Evolutionary conservation across 2,113 vertebrate genomes (phyloP).

Genomic region (Vanacampus margaritifer): DNA sequence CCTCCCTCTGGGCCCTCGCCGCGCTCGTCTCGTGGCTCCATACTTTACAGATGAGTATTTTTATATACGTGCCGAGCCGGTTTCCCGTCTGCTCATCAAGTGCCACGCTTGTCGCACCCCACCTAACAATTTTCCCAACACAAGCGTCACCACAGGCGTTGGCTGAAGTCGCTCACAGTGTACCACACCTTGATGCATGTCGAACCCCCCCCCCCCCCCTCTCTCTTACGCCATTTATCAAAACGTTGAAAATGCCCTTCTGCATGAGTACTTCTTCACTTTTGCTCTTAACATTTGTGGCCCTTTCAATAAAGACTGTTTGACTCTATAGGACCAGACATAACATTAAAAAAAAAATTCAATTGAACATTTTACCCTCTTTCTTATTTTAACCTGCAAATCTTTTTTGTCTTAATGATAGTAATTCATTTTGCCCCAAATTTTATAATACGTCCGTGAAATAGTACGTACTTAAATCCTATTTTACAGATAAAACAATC

Average conservation of each 20-base stretch:
- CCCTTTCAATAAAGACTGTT: background rate
- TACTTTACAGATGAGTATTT: constrained; percentile 57
- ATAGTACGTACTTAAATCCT: too few relatives aligned
- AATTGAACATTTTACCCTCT: too few relatives aligned
- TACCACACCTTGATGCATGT: constrained; percentile 35
- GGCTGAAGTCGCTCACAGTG: constrained; percentile 38
- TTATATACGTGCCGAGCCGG: constrained; percentile 59
- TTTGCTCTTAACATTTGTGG: background rate
- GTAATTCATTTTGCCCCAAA: too few relatives aligned
- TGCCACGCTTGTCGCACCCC: constrained; percentile 41
- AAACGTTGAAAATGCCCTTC: constrained; percentile 25
- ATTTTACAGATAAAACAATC: too few relatives aligned
- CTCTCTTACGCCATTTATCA: constrained; percentile 38
- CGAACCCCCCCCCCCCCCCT: too few relatives aligned
- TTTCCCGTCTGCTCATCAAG: constrained; percentile 67
- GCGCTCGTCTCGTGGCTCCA: constrained; percentile 25
- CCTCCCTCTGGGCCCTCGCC: constrained; percentile 7
- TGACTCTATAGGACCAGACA: too few relatives aligned
- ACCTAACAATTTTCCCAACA: constrained; percentile 67
- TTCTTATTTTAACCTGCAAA: too few relatives aligned
- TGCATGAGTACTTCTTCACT: constrained; percentile 16
- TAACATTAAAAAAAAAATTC: too few relatives aligned
- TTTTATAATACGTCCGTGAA: too few relatives aligned
- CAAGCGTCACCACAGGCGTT: constrained; percentile 50
- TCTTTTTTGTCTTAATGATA: too few relatives aligned